Conservation (phyloP, 2,888 invertebrate genomes). For the Conistra vaccinii region DNA sequence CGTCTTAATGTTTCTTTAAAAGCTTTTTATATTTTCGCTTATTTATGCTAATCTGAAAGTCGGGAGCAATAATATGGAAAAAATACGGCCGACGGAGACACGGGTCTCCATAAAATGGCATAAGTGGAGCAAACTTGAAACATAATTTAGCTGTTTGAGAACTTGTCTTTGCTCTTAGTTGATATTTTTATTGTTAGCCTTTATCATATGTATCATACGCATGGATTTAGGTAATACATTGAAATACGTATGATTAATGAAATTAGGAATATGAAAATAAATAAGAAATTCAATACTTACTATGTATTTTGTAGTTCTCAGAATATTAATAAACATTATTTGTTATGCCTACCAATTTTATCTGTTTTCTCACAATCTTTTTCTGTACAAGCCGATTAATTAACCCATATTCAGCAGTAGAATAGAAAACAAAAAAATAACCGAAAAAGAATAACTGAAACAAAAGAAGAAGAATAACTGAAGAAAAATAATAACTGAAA, state of each 20-base stretch:
- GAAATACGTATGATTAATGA: slow-evolving; percentile 18
- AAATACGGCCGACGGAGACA: slow-evolving; percentile 77
- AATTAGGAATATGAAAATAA: not conserved
- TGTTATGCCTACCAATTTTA: not conserved
- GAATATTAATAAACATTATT: not conserved
- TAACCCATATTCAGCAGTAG: not conserved
- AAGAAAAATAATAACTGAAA: no score
- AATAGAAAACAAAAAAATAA: no score
- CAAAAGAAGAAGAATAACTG: no score
- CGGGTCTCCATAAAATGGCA: slow-evolving; percentile 78
- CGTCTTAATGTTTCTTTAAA: slow-evolving; percentile 78
- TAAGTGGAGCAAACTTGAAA: slow-evolving; percentile 79
- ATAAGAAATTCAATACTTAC: not conserved
- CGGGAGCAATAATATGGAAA: slow-evolving; percentile 78
- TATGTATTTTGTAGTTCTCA: slow-evolving; percentile 8
- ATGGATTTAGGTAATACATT: slow-evolving; percentile 14
- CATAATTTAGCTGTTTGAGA: slow-evolving; percentile 79
- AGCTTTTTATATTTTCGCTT: slow-evolving; percentile 78
- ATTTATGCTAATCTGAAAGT: slow-evolving; percentile 80
- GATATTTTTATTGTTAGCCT: slow-evolving; percentile 66
- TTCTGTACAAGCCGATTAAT: no score
- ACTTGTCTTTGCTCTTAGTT: slow-evolving; percentile 69
- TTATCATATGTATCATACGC: slow-evolving; percentile 49
- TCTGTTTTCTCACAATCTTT: not conserved
- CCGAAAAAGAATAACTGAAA: no score